Evolutionary conservation across 2,113 vertebrate species (phyloP).

Genomic region (Dipodomys merriami): DNA sequence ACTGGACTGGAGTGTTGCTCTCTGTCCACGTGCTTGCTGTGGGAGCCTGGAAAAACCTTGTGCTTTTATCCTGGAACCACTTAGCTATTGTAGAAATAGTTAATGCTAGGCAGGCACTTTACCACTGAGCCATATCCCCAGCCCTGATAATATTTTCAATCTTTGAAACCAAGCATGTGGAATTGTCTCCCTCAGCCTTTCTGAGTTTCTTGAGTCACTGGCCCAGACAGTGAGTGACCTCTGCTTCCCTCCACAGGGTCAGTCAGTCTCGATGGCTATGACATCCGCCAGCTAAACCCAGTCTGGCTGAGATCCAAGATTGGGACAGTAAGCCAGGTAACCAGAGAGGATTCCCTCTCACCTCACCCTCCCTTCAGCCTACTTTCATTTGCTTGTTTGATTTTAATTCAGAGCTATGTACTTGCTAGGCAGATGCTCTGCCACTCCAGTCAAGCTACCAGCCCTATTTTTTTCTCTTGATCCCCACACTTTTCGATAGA

Average conservation of each 20-base stretch:
- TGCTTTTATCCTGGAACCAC: neutral
- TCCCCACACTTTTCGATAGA: neutral
- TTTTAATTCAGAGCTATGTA: too few species aligned
- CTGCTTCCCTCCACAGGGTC: conserved; percentile 81
- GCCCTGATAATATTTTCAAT: neutral
- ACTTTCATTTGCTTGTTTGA: neutral
- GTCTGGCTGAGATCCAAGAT: conserved; percentile 94
- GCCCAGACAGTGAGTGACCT: neutral
- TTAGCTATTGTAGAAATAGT: neutral
- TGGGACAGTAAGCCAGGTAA: conserved; percentile 98
- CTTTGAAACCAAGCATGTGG: neutral
- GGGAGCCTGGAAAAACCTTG: neutral
- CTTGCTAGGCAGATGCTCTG: too few species aligned
- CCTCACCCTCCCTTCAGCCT: neutral
- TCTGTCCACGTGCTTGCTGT: accelerated
- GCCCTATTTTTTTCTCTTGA: neutral
- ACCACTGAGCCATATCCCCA: neutral
- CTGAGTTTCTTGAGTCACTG: neutral
- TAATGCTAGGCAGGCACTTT: too few species aligned
- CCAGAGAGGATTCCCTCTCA: neutral
- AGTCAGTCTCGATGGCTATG: conserved; percentile 91
- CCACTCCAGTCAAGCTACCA: too few species aligned
- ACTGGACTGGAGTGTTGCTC: too few species aligned
- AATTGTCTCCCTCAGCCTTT: neutral
- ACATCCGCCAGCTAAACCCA: conserved; percentile 94